phyloP scores from a whole-genome alignment of 92 coral and sea anemone genomes.

The Scolanthus callimorphus region DNA sequence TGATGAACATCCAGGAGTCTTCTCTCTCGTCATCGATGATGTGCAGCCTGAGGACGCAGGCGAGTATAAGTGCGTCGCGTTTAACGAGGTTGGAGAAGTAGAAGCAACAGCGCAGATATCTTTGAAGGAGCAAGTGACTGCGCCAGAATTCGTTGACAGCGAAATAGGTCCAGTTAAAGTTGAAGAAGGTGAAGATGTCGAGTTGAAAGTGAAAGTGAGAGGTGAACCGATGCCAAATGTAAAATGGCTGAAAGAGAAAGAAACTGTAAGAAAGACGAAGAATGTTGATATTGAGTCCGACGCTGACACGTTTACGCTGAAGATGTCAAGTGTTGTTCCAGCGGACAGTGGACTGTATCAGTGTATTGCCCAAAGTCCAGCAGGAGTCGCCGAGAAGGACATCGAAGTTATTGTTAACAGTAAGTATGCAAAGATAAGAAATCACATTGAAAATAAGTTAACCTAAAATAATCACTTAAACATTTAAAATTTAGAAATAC shows the following conservation, averaged over 20 bases:
- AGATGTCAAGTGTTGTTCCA: slow-evolving; percentile 45
- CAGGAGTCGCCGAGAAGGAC: slow-evolving; percentile 67
- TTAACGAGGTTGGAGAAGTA: slow-evolving; percentile 83
- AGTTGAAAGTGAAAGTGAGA: slow-evolving; percentile 41
- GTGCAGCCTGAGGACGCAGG: slow-evolving; percentile 79
- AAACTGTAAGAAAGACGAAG: slow-evolving; percentile 41
- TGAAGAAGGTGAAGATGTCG: slow-evolving; percentile 58
- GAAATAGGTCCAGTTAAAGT: slow-evolving; percentile 53
- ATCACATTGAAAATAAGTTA: too few species aligned
- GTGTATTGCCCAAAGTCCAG: slow-evolving; percentile 68
- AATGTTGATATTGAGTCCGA: slow-evolving; percentile 49
- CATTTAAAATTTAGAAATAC: too few species aligned
- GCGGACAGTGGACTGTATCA: slow-evolving; percentile 72
- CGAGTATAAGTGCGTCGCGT: slow-evolving; percentile 81
- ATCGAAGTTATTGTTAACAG: slow-evolving; percentile 74
- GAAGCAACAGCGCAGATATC: slow-evolving; percentile 58
- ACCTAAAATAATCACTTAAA: too few species aligned
- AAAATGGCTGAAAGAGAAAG: slow-evolving; percentile 71
- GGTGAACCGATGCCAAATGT: slow-evolving; percentile 74
- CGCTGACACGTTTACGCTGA: slow-evolving; percentile 54
- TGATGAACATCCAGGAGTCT: slow-evolving; percentile 73
- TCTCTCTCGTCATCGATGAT: slow-evolving; percentile 87
- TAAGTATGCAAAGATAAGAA: too few species aligned
- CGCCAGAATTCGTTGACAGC: slow-evolving; percentile 53
- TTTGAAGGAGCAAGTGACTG: slow-evolving; percentile 49